phyloP scores from a whole-genome alignment of 2,888 invertebrate genomes.

The Quadriops clusia region DNA sequence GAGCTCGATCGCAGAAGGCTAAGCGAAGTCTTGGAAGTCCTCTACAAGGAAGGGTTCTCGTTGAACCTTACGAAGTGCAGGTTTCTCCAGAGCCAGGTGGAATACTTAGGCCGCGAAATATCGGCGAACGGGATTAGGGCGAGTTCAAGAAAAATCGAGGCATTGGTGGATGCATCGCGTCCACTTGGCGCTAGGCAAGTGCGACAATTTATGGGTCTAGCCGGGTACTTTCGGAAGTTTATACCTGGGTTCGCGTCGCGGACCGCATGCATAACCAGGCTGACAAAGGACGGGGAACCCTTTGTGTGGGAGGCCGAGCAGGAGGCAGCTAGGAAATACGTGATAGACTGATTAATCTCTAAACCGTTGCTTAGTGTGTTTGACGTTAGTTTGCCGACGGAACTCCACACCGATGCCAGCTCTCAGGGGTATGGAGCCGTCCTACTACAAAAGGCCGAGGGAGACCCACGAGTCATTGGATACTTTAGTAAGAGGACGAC shows the following conservation, averaged over 20 bases:
- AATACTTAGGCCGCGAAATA: slow-evolving; percentile 22
- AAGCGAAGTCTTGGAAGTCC: slow-evolving; percentile 9
- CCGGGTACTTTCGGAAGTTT: slow-evolving; percentile 24
- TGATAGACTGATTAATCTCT: slow-evolving; percentile 14
- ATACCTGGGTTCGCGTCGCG: slow-evolving; percentile 19
- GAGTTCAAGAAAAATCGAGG: slow-evolving; percentile 19
- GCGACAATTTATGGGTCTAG: slow-evolving; percentile 23
- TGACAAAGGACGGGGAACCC: slow-evolving; percentile 5
- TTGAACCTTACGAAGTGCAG: slow-evolving; percentile 15
- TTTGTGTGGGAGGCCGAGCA: slow-evolving; percentile 15
- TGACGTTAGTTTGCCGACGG: slow-evolving; percentile 15
- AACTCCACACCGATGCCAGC: slow-evolving; percentile 23
- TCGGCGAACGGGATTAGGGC: slow-evolving; percentile 19
- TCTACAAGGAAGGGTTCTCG: slow-evolving; percentile 13
- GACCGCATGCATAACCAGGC: slow-evolving; percentile 15
- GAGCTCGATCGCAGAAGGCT: slow-evolving; percentile 5
- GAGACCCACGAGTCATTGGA: slow-evolving; percentile 16
- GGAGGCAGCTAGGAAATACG: slow-evolving; percentile 14
- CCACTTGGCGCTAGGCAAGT: slow-evolving; percentile 23
- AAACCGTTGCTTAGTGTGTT: slow-evolving; percentile 22
- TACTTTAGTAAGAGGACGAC: slow-evolving; percentile 22
- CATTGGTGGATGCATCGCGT: too few relatives aligned
- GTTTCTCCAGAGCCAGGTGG: slow-evolving; percentile 17
- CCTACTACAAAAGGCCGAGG: slow-evolving; percentile 20
- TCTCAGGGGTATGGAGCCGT: slow-evolving; percentile 20